Evolutionary conservation across 2,888 invertebrate species (phyloP), one percentile per base, ranked within the genome.

Genomic region (Rutpela maculata): DNA sequence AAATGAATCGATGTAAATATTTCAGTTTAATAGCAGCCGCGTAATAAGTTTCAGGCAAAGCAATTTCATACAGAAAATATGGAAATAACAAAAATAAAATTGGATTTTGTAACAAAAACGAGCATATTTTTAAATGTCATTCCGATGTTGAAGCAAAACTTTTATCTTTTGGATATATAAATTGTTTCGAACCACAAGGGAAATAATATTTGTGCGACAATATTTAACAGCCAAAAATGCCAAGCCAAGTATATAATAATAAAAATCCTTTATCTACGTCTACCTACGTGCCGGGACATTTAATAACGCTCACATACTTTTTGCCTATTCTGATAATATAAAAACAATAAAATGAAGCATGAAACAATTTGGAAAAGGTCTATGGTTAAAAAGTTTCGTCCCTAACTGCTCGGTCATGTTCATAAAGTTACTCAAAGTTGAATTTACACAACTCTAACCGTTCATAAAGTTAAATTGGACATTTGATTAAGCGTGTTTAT

Each of bases 1-100:
- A 80, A 80, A 84, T 81, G 84, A 85, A 85, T 84, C 83, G 85
- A 85, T 84, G 84, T 84, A 84, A 84, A 84, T 84, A 85, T 86
- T 86, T 86, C 85, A 84, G 81, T 84, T 84, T 85, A 84, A 84
- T 84, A 84, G 83, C 84, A 76, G 76, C 80, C 68, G 80, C 81
- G 84, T 84, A 84, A 85, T 85, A 84, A 83, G 83, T 80, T 79
- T 74, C 74, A 72, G 79, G 67, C 81, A 65, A 80, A 81, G 83
- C 82, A 81, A 85, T 79, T 79, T 74, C 78, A 70, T 80, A 73
- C 75, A 74, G 78, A 78, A 78, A 82, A 84, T 83, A 84, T 81
- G 84, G 80, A 83, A 84, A 84, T 81, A 80, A 82, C 78, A 80
- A 82, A 83, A 85, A 84, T 82, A 83, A 84, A 84, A 85, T 84